A percentile compares a stretch with the other conserved stretches of the same genome.
phyloP scores from a whole-genome alignment of 2,797 vertebrate species.

The Caiman crocodilus region DNA sequence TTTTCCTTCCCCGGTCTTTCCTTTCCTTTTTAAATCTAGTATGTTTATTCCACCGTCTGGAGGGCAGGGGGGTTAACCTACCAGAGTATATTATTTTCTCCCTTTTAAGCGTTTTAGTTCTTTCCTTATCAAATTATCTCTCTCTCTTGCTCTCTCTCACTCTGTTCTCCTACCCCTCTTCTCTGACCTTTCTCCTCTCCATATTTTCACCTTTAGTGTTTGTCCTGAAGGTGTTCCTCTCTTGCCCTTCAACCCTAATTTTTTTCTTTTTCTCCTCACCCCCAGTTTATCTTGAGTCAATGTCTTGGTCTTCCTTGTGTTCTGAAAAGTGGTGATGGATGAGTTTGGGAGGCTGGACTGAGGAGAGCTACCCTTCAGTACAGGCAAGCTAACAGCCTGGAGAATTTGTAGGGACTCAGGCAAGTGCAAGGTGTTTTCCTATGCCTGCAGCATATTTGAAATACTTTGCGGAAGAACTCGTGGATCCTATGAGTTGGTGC shows the following conservation, averaged over 20 bases:
- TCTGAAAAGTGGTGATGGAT: not conserved
- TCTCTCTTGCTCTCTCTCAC: not conserved
- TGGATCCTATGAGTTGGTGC: not conserved
- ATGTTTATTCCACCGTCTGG: not conserved
- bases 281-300: accelerated
- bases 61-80: no score
- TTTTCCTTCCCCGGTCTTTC: not conserved
- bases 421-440: not conserved
- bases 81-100: not conserved
- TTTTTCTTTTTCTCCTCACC: not conserved
- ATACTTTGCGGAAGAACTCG: not conserved
- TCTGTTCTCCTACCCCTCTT: not conserved
- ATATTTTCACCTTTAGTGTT: not conserved
- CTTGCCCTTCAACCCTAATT: not conserved
- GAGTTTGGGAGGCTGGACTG: not conserved
- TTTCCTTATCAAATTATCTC: constrained; percentile 1
- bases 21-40: not conserved
- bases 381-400: not conserved
- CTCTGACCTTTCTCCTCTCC: not conserved
- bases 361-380: not conserved
- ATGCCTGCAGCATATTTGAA: not conserved
- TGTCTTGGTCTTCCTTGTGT: not conserved
- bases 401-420: not conserved
- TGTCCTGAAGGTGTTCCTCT: not conserved
- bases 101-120: not conserved